Conservation (phyloP, 1,140 invertebrate genomes). For the Pachyrhynchus sulphureomaculatus region DNA sequence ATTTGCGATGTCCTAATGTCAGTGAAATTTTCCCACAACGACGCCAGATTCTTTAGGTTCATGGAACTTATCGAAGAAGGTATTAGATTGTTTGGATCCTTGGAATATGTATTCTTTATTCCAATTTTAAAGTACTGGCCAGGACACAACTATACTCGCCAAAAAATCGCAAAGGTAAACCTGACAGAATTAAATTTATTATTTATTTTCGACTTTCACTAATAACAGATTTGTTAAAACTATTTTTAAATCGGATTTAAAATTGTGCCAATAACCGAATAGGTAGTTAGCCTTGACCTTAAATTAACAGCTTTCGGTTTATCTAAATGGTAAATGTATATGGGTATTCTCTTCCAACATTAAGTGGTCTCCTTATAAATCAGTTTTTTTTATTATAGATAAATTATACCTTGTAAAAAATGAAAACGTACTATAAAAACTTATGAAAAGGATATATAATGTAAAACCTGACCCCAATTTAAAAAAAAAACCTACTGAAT, state of each 20-base stretch:
- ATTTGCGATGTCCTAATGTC: slow-evolving; percentile 91
- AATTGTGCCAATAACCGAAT: slow-evolving; percentile 3
- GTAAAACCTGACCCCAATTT: too few relatives aligned
- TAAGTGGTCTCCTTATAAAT: not conserved
- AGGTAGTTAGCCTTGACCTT: slow-evolving; percentile 27
- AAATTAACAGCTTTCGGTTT: slow-evolving; percentile 14
- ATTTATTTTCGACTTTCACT: not conserved
- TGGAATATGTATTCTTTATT: slow-evolving; percentile 67
- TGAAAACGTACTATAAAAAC: too few relatives aligned
- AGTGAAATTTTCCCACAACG: slow-evolving; percentile 76
- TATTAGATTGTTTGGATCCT: slow-evolving; percentile 76
- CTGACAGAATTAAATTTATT: not conserved
- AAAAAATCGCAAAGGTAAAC: slow-evolving; percentile 68
- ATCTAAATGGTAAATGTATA: not conserved
- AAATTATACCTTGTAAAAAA: too few relatives aligned
- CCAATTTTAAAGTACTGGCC: slow-evolving; percentile 73
- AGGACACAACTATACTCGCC: slow-evolving; percentile 66
- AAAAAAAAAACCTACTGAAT: not conserved
- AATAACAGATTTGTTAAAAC: not conserved
- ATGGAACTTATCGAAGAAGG: slow-evolving; percentile 86
- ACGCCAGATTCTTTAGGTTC: slow-evolving; percentile 73
- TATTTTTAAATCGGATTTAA: not conserved
- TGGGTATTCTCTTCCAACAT: not conserved
- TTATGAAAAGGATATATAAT: too few relatives aligned
- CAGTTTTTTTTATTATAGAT: too few relatives aligned